Evolutionary conservation across 2,888 invertebrate genomes (phyloP).

Genomic region (Sabellastarte sp.): DNA sequence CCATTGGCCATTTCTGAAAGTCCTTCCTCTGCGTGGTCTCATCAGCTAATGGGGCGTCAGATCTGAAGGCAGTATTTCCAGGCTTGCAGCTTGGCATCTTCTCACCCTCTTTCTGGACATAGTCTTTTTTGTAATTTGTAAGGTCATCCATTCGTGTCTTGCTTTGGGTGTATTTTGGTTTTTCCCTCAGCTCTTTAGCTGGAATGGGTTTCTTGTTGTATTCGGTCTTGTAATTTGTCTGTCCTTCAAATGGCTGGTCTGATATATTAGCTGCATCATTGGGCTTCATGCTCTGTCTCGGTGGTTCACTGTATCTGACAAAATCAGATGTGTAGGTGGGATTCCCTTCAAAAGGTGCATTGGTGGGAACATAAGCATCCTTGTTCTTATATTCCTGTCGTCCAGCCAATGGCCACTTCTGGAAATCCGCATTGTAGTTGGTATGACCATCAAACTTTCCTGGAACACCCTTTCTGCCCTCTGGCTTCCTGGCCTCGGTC

Average conservation of each 20-base stretch:
- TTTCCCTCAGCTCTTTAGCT: slow-evolving; percentile 36
- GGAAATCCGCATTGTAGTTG: slow-evolving; percentile 36
- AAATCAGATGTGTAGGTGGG: slow-evolving; percentile 55
- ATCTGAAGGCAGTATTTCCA: slow-evolving; percentile 44
- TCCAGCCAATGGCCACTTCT: slow-evolving; percentile 35
- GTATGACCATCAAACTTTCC: slow-evolving; percentile 35
- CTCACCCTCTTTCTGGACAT: slow-evolving; percentile 25
- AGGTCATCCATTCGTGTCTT: slow-evolving; percentile 48
- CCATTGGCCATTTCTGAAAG: slow-evolving; percentile 34
- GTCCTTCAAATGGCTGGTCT: slow-evolving; percentile 50
- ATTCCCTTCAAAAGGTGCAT: slow-evolving; percentile 49
- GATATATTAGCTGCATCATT: slow-evolving; percentile 42
- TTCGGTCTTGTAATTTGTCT: slow-evolving; percentile 52
- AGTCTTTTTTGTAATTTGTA: slow-evolving; percentile 51
- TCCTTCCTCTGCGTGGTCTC: slow-evolving; percentile 46
- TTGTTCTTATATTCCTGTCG: slow-evolving; percentile 19
- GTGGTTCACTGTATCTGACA: slow-evolving; percentile 38
- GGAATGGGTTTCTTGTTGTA: slow-evolving; percentile 53
- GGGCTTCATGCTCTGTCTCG: slow-evolving; percentile 49
- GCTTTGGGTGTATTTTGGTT: slow-evolving; percentile 42
- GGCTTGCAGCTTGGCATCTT: slow-evolving; percentile 51
- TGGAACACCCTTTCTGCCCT: slow-evolving; percentile 6
- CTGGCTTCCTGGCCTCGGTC: slow-evolving; percentile 19
- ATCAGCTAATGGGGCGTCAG: slow-evolving; percentile 53
- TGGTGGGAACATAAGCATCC: slow-evolving; percentile 36